Base-by-base conservation (phyloP, 35 echinoderm and acorn worm genomes). In the Apostichopus japonicus region DNA sequence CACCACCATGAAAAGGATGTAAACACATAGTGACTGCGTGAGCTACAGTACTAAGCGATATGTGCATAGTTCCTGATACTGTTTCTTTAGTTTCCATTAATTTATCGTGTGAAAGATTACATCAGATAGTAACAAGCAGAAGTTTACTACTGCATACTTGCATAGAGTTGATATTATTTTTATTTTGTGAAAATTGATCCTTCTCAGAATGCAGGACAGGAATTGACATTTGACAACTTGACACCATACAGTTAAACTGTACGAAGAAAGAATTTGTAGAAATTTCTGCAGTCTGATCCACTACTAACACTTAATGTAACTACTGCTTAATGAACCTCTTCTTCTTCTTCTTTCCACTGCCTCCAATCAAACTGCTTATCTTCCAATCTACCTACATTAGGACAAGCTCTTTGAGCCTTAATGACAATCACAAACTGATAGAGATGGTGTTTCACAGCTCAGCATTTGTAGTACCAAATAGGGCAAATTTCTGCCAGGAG, bases 321-420 rank as follows among this genome's bases (percentile, higher is more conserved):
- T 70, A 57, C 19, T 70, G 56, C 78, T 54, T 65, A 59, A 83
- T 6, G 14, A 75, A 75, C 22, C 71, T n/a, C 1, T 25, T 15
- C 72, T 44, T 44, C 72, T 44, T 44, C 33, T 55, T 77, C 89
- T 91, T 55, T 91, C 16, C 70, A 78, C 54, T 77, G 19, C 22
- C 55, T 57, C 89, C 89, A 77, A 77, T 71, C 89, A 91, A 91
- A 91, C 23, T 77, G 65, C 71, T 7, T 75, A 75, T 75, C 71
- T 75, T 75, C 71, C 71, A 19, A 75, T 75, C 71, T 75, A 75
- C 13, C 71, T 23, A n/a, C 71, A 75, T 75, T n/a, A 75, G 22
- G 71, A 75, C 14, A n/a, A 75, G 71, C 71, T 75, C 71, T 75
- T 75, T 75, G 63, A 19, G 63, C 19, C 63, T 75, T 75, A 75